phyloP scores from a whole-genome alignment of 2,888 invertebrate species.

The Drosophila atripex region DNA sequence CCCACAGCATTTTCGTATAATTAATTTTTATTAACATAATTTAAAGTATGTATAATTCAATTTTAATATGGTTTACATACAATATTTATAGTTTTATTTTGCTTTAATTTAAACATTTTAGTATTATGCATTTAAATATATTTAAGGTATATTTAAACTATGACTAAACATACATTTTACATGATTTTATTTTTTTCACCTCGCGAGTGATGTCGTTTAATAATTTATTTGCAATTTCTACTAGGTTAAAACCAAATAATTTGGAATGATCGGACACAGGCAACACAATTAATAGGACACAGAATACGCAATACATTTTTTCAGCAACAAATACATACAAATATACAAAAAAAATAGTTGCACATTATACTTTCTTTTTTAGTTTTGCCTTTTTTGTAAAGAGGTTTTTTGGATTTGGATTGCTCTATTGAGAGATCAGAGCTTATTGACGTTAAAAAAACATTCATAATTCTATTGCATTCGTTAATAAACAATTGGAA shows the following conservation, averaged over 20 bases:
- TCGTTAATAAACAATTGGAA: constrained; percentile 30
- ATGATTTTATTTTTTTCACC: constrained; percentile 62
- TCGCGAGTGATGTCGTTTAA: constrained; percentile 41
- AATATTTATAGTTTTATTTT: constrained; percentile 66
- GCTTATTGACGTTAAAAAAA: constrained; percentile 14
- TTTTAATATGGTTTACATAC: constrained; percentile 78
- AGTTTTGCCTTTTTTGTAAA: background rate
- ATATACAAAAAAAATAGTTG: constrained; percentile 36
- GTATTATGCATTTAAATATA: constrained; percentile 77
- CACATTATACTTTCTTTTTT: background rate
- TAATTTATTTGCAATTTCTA: constrained; percentile 52
- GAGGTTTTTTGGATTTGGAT: constrained; percentile 11
- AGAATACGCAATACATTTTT: constrained; percentile 47
- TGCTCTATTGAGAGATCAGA: constrained; percentile 45
- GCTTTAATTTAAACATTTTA: constrained; percentile 53
- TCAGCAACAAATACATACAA: constrained; percentile 32
- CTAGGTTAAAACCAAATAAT: constrained; percentile 49
- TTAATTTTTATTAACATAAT: constrained; percentile 79
- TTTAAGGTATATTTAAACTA: constrained; percentile 77
- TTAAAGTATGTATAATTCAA: constrained; percentile 76
- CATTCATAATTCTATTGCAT: background rate
- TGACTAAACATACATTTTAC: constrained; percentile 77
- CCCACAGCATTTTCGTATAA: constrained; percentile 56
- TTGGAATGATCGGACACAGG: constrained; percentile 74
- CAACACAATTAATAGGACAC: constrained; percentile 57